Evolutionary conservation across 2,797 vertebrate species (phyloP).

Genomic region (Phrynocephalus guinanensis): DNA sequence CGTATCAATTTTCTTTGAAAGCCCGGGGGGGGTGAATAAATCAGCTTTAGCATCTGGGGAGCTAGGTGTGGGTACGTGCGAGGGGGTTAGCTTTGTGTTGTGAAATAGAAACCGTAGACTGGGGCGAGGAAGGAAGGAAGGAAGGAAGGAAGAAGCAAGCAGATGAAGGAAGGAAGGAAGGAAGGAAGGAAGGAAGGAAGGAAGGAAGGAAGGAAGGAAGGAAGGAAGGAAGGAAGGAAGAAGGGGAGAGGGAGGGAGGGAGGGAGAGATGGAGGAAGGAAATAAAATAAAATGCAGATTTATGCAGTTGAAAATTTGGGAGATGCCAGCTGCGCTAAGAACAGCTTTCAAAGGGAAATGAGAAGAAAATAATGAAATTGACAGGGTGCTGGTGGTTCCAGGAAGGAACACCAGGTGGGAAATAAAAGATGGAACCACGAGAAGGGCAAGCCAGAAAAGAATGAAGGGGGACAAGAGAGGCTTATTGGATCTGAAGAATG

Average conservation of each 20-base stretch:
- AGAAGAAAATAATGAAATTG: too few relatives aligned
- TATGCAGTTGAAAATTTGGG: too few relatives aligned
- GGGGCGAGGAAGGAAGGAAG: background rate
- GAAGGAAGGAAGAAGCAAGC: background rate
- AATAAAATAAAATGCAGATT: too few relatives aligned
- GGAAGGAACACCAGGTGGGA: too few relatives aligned
- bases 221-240: background rate
- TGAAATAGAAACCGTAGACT: slow-evolving; percentile 3
- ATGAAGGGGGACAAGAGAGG: too few relatives aligned
- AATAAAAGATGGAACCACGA: too few relatives aligned
- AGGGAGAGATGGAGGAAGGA: background rate
- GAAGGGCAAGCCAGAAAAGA: too few relatives aligned
- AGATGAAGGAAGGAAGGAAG: background rate
- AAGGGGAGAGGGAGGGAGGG: background rate
- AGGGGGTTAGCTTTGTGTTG: background rate
- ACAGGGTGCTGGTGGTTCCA: too few relatives aligned
- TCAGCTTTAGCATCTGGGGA: background rate
- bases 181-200: background rate
- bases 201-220: background rate
- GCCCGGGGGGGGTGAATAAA: background rate
- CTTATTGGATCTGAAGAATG: too few relatives aligned
- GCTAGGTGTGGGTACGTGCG: too few relatives aligned
- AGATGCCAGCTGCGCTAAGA: too few relatives aligned
- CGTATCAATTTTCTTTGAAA: background rate
- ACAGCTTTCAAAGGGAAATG: too few relatives aligned